Percentiles rank a stretch among this genome's conserved stretches.
Evolutionary conservation across 2,113 vertebrate species (phyloP).

Genomic region (Trichechus manatus): DNA sequence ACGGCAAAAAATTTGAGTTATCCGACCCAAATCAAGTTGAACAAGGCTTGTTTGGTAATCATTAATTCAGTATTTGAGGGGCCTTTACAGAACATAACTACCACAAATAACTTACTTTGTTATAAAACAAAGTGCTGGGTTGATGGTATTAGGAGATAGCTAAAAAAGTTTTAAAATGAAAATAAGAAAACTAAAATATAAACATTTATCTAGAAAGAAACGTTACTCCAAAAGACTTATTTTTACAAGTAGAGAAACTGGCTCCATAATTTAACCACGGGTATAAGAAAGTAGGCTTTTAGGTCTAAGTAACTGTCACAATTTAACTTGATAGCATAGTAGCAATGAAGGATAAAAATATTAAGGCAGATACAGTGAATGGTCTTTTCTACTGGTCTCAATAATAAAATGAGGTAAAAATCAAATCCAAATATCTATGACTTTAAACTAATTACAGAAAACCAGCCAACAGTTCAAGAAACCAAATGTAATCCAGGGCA

Average conservation of each 20-base stretch:
- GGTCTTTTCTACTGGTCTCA: background rate
- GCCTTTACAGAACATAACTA: background rate
- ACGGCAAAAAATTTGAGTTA: background rate
- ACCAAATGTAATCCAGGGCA: background rate
- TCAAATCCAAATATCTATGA: background rate
- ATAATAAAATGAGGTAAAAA: background rate
- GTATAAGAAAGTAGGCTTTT: background rate
- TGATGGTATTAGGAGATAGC: background rate
- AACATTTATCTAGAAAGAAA: background rate
- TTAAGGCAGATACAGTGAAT: background rate
- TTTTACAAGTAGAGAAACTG: constrained; percentile 34
- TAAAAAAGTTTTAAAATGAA: constrained; percentile 26
- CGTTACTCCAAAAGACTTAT: background rate
- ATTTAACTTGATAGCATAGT: background rate
- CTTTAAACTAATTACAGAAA: constrained; percentile 43
- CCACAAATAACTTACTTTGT: background rate
- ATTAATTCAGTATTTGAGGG: background rate
- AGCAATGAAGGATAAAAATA: background rate
- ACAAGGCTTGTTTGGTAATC: background rate
- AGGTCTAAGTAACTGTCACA: constrained; percentile 25
- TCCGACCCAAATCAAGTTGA: background rate
- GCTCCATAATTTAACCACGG: background rate
- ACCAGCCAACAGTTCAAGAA: constrained; percentile 6
- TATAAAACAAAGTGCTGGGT: constrained; percentile 18
- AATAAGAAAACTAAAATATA: background rate